phyloP scores from a whole-genome alignment of 2,113 vertebrate genomes.

The Chaenogobius annularis region DNA sequence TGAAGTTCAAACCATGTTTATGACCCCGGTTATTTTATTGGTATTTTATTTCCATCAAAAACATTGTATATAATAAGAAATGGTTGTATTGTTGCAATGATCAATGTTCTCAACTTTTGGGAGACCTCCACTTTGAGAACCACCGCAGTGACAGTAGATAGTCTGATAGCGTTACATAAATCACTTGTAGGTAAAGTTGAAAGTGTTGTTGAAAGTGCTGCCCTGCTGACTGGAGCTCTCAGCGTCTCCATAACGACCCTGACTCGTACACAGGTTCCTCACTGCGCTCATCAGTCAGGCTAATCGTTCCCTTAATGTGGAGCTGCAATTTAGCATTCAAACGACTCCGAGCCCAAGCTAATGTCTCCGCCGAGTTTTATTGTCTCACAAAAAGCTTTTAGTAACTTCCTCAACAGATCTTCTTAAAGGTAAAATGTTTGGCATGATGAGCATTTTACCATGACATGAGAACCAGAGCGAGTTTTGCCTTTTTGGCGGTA shows the following conservation, averaged over 20 bases:
- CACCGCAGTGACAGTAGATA: no score
- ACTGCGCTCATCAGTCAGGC: slow-evolving; percentile 47
- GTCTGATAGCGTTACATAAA: no score
- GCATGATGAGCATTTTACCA: no score
- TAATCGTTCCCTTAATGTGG: slow-evolving; percentile 48
- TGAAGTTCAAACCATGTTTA: no score
- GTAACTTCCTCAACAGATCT: background rate
- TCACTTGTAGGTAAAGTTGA: background rate
- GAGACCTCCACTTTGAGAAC: no score
- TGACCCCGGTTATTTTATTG: no score
- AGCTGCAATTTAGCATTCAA: slow-evolving; percentile 34
- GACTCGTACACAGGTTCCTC: slow-evolving; percentile 29
- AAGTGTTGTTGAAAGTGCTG: background rate
- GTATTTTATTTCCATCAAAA: no score
- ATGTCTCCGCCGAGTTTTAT: background rate
- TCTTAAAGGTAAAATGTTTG: background rate
- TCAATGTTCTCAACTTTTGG: no score
- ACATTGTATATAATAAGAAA: no score
- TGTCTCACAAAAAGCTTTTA: slow-evolving; percentile 19
- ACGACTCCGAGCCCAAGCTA: slow-evolving; percentile 3
- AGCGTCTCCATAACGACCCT: slow-evolving; percentile 29
- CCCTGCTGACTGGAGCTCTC: slow-evolving; percentile 13
- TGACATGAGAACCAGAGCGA: no score
- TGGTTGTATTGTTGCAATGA: no score
- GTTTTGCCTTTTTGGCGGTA: no score